A percentile compares a stretch with the other conserved stretches of the same genome.
These are phyloP conservation scores for Cyanoramphus novaezelandiae DNA, from an alignment of 2,113 vertebrate genomes.

Conservation along the genomic window DNA sequence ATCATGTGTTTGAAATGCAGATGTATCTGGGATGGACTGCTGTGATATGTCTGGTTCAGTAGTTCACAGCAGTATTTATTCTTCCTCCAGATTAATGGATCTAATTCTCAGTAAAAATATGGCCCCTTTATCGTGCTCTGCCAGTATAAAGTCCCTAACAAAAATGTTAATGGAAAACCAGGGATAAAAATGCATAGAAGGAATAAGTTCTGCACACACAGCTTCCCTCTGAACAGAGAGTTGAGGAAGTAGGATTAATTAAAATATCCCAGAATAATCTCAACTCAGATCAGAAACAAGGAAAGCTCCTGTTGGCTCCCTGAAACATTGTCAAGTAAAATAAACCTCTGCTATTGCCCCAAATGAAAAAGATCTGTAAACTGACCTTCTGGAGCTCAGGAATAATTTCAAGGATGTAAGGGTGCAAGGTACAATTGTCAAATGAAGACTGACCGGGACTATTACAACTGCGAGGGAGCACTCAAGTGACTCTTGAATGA, in stretches of 20 bases:
- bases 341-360: not conserved
- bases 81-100: conserved; percentile 1
- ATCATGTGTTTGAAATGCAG: conserved; percentile 43
- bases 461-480: accelerated
- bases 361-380: not conserved
- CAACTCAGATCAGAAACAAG: not conserved
- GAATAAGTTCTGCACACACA: not conserved
- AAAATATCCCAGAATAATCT: not conserved
- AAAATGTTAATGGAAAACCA: not conserved
- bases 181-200: not conserved
- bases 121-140: not conserved
- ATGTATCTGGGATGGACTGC: not conserved
- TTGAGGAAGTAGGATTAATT: not conserved
- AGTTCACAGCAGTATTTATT: conserved; percentile 25
- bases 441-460: not conserved
- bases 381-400: not conserved
- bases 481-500: not conserved
- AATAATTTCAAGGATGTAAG: not conserved
- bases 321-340: not conserved
- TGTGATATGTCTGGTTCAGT: conserved; percentile 14
- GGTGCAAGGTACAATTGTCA: not conserved
- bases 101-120: not conserved
- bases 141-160: not conserved
- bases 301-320: not conserved
- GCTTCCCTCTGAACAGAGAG: not conserved